Evolutionary conservation across 2,113 vertebrate genomes (phyloP).

Genomic region (Campylomormyrus tamandua): DNA sequence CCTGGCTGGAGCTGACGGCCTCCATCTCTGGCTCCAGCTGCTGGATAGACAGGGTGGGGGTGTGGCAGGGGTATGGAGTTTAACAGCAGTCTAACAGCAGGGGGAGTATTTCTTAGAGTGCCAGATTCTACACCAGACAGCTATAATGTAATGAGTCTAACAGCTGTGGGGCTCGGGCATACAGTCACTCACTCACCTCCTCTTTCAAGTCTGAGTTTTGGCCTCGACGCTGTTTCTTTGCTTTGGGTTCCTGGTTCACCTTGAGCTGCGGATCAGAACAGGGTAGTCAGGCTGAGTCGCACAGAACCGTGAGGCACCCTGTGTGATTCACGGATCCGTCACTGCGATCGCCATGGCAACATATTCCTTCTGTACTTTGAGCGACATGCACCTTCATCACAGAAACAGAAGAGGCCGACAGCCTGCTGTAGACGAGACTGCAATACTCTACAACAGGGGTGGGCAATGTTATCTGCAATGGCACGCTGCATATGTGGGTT

Average conservation of each 20-base stretch:
- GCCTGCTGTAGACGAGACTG: no score
- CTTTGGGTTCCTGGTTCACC: constrained; percentile 86
- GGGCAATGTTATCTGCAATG: no score
- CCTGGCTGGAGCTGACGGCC: constrained; percentile 97
- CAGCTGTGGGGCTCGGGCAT: not conserved
- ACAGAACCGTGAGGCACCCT: not conserved
- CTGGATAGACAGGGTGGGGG: constrained; percentile 45
- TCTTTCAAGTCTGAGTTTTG: constrained; percentile 88
- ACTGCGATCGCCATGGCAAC: not conserved
- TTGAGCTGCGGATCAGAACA: constrained; percentile 67
- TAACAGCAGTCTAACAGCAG: constrained; percentile 8
- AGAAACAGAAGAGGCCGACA: not conserved
- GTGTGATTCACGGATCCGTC: not conserved
- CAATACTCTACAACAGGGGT: no score
- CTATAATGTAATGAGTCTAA: constrained; percentile 12
- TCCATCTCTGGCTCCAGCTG: constrained; percentile 95
- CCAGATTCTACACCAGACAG: not conserved
- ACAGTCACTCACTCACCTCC: constrained; percentile 66
- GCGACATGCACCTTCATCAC: no score
- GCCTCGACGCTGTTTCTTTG: constrained; percentile 89
- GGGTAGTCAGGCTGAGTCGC: not conserved
- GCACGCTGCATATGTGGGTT: no score
- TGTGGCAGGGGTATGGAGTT: not conserved
- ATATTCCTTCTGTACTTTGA: not conserved
- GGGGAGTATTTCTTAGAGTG: not conserved